Conservation (phyloP, 2,113 vertebrate genomes). For the Struthidea cinerea region DNA sequence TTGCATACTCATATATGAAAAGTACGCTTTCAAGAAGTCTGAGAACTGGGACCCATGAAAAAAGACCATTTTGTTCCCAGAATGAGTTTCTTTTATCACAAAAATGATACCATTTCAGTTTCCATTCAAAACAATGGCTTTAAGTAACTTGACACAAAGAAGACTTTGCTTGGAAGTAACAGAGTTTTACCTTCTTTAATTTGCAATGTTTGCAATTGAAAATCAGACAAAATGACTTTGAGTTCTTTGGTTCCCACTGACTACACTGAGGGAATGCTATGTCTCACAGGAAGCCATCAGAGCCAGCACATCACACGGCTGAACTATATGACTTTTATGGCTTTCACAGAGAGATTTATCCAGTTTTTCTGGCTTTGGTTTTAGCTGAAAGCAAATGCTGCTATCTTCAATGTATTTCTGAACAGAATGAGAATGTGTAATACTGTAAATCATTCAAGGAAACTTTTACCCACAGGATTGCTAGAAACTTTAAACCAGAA, state of each 20-base stretch:
- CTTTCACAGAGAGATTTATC: slow-evolving; percentile 14
- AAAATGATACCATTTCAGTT: neutral
- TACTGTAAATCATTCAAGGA: neutral
- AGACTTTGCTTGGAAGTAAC: neutral
- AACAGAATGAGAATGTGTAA: neutral
- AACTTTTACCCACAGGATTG: neutral
- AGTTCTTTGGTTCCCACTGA: neutral
- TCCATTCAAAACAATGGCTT: neutral
- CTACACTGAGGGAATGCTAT: neutral
- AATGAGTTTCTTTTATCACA: neutral
- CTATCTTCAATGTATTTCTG: neutral
- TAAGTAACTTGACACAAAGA: neutral
- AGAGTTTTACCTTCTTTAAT: neutral
- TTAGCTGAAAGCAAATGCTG: neutral
- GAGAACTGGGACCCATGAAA: neutral
- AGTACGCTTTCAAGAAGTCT: neutral
- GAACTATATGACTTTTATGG: neutral
- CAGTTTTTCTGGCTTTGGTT: slow-evolving; percentile 4
- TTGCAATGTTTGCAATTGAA: neutral
- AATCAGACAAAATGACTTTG: neutral
- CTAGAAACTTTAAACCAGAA: slow-evolving; percentile 2
- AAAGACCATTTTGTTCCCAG: neutral
- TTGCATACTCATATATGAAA: neutral
- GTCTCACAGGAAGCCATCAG: neutral
- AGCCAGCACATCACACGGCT: neutral